Evolutionary conservation across 2,113 vertebrate species (phyloP), one percentile per base, ranked within the genome.

Genomic region (Pangasianodon hypophthalmus): DNA sequence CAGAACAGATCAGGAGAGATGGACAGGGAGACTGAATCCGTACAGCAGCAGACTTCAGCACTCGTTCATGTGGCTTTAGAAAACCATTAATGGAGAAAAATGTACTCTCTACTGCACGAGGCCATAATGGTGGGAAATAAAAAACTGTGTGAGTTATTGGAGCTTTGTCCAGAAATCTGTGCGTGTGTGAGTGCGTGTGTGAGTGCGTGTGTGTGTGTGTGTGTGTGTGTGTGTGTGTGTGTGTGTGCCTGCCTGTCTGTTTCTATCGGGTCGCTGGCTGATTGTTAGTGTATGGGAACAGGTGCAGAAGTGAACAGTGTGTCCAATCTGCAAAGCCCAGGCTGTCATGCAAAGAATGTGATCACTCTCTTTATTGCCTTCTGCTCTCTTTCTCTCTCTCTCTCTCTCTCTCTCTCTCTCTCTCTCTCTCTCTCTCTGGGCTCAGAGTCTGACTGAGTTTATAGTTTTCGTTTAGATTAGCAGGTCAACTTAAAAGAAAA

Each of bases 311-410:
- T 88, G 92, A 85, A 91, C 92, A 94, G 94, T 95, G 96, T 96
- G 94, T 95, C 95, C 95, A 96, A 96, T 96, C 95, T 92, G 92
- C 94, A 95, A 96, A 96, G 94, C 95, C 91, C 92, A 92, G 93
- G 90, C 95, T 96, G 95, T 96, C 95, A 96, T 93, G 95, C 92
- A 87, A 94, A 93, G 95, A 96, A 96, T 95, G 95, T 91, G 94
- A 96, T 96, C 92, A 85, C 94, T 95, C 92, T 90, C 92, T 95
- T 95, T 96, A 95, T 95, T 95, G 94, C 95, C 90, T 91, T 92
- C 91, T 95, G 94, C 91, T 93, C 75, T 75, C 81, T 92, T 93
- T 91, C 90, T 89, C 82, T 62, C 32, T 67, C 56, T 88, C 50
- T 84, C 80, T 56, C 21, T 73, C 79, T 41, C 58, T 85, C 52